Percentiles rank a stretch among this genome's conserved stretches.
Evolutionary conservation across 2,888 invertebrate species (phyloP).

Genomic region (Heliconius sara): DNA sequence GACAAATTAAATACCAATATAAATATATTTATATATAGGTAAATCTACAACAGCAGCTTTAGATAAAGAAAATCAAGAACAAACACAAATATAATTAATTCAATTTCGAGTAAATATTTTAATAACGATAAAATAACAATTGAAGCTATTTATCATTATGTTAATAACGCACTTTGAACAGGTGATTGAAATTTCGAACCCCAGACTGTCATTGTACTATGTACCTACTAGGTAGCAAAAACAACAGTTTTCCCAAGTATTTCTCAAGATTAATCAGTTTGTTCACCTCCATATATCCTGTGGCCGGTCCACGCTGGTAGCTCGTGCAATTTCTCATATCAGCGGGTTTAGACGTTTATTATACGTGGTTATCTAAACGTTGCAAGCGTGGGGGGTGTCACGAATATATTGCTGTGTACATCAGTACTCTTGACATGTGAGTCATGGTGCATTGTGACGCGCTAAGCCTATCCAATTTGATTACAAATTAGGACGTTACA

Average conservation of each 20-base stretch:
- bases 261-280: conserved; percentile 25
- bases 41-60: not conserved
- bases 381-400: conserved; percentile 43
- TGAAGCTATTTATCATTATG: not conserved
- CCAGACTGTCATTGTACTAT: not conserved
- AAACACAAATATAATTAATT: conserved; percentile 3
- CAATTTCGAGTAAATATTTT: not conserved
- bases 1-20: too few relatives aligned
- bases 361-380: conserved; percentile 42
- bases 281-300: conserved; percentile 28
- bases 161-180: not conserved
- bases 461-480: conserved; percentile 6
- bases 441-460: conserved; percentile 27
- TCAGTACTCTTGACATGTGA: conserved; percentile 41
- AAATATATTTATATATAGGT: not conserved
- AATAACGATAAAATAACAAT: not conserved
- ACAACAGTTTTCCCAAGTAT: not conserved
- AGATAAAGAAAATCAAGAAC: not conserved
- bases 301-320: conserved; percentile 29
- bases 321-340: conserved; percentile 44
- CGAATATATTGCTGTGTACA: conserved; percentile 43
- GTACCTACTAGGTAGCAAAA: too few relatives aligned
- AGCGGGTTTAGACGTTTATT: conserved; percentile 46
- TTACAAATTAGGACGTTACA: conserved; percentile 6
- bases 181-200: not conserved